Conservation (phyloP, 2,797 vertebrate species). For the Manis javanica region DNA sequence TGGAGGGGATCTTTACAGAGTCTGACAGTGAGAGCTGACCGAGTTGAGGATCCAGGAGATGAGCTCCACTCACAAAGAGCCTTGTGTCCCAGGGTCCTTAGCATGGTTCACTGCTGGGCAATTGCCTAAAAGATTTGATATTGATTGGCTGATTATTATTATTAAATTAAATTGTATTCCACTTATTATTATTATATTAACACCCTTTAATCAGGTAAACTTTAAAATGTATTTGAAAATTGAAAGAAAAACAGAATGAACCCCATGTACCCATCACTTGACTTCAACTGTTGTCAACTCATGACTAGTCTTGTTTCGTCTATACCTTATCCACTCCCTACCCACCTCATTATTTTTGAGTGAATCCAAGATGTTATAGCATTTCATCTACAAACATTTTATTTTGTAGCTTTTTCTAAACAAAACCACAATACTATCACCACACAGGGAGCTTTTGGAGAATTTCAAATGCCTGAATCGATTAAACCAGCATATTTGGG, state of each 20-base stretch:
- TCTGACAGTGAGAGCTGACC: background rate
- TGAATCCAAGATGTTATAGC: background rate
- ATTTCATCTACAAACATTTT: slow-evolving; percentile 35
- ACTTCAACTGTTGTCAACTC: background rate
- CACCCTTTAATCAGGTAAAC: background rate
- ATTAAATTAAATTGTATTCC: too few relatives aligned
- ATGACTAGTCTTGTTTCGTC: background rate
- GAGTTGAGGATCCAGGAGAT: background rate
- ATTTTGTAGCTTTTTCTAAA: slow-evolving; percentile 4
- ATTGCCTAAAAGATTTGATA: slow-evolving; percentile 27
- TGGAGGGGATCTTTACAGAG: background rate
- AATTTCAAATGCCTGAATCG: background rate
- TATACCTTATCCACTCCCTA: background rate
- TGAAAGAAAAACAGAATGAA: background rate
- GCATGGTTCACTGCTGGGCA: background rate
- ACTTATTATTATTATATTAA: background rate
- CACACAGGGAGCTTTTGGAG: background rate
- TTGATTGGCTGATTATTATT: background rate
- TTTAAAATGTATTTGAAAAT: slow-evolving; percentile 8
- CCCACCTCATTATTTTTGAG: slow-evolving; percentile 9
- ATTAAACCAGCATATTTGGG: slow-evolving; percentile 3
- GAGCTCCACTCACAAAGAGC: background rate
- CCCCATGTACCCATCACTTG: background rate
- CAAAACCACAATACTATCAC: background rate
- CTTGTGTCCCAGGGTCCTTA: background rate